Percentiles rank a stretch among this genome's conserved stretches.
phyloP scores from a whole-genome alignment of 2,888 invertebrate genomes.

The Amaurobius ferox region DNA sequence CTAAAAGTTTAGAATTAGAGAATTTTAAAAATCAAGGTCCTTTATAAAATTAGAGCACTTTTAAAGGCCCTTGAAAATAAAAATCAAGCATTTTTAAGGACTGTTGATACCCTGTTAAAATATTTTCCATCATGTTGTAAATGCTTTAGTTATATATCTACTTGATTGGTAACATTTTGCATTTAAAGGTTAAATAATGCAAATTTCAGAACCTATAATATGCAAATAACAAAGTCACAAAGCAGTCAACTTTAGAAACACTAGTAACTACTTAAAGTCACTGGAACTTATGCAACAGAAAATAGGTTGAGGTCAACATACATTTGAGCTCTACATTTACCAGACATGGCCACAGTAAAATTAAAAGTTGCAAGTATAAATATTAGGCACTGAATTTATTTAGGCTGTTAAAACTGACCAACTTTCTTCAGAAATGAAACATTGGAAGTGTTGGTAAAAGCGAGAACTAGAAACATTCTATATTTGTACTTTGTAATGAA shows the following conservation, averaged over 20 bases:
- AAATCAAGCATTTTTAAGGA: too few species aligned
- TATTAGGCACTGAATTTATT: conserved; percentile 28
- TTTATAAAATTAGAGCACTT: too few species aligned
- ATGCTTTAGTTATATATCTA: too few species aligned
- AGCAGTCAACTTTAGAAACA: not conserved
- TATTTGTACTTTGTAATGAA: conserved; percentile 34
- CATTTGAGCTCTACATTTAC: conserved; percentile 3
- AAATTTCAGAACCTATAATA: too few species aligned
- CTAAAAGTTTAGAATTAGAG: too few species aligned
- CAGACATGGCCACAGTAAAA: not conserved
- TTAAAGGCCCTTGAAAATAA: too few species aligned
- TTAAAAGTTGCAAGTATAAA: not conserved
- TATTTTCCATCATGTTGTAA: too few species aligned
- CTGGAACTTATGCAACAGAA: not conserved
- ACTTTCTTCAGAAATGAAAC: not conserved
- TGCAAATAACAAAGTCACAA: not conserved
- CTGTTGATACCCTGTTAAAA: too few species aligned
- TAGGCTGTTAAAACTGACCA: conserved; percentile 4
- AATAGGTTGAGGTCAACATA: not conserved
- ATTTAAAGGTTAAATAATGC: too few species aligned
- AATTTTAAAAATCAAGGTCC: too few species aligned
- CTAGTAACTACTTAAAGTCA: not conserved
- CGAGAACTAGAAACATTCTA: not conserved
- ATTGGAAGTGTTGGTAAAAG: not conserved
- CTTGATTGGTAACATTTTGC: too few species aligned